Percentiles rank a stretch among this genome's conserved stretches.
Conservation (phyloP, 2,113 vertebrate genomes). For the Rhinoptilus africanus region DNA sequence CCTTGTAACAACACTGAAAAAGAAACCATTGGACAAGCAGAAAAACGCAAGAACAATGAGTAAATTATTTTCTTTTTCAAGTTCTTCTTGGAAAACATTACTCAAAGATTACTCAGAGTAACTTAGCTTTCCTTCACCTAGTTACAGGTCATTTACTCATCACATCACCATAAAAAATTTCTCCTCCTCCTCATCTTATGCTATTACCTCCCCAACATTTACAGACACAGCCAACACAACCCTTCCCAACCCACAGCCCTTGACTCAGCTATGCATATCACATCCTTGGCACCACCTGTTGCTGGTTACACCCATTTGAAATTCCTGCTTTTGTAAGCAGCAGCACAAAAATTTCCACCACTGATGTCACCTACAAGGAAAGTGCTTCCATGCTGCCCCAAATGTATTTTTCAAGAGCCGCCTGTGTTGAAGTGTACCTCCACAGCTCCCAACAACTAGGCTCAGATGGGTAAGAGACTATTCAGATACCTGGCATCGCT, state of each 20-base stretch:
- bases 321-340: not conserved
- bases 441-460: not conserved
- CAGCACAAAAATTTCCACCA: not conserved
- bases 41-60: not conserved
- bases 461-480: not conserved
- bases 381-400: not conserved
- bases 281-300: not conserved
- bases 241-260: not conserved
- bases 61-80: not conserved
- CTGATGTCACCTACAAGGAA: not conserved
- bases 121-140: not conserved
- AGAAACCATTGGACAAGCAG: not conserved
- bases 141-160: slow-evolving; percentile 3
- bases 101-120: not conserved
- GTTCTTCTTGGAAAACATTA: not conserved
- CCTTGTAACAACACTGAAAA: not conserved
- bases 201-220: not conserved
- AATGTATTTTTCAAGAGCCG: not conserved
- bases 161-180: not conserved
- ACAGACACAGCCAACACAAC: not conserved
- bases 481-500: not conserved
- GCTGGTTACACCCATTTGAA: not conserved
- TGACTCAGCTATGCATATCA: not conserved
- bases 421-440: not conserved
- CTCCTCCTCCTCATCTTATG: not conserved